These are phyloP conservation scores for Coenobita brevimanus DNA, from an alignment of 1,140 invertebrate species.

Conservation along the genomic window DNA sequence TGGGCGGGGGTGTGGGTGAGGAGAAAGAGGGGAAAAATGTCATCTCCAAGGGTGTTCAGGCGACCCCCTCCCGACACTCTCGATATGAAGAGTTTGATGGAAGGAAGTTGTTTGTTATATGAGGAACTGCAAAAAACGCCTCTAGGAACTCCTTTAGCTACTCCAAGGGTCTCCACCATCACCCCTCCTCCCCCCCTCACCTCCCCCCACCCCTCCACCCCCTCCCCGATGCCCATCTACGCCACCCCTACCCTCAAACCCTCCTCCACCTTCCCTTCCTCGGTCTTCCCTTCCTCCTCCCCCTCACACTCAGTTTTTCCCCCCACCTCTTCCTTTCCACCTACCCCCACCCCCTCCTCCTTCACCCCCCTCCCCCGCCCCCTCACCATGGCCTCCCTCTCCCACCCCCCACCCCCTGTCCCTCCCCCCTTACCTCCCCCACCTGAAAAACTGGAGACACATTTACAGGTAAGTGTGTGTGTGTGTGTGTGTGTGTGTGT, in stretches of 20 bases:
- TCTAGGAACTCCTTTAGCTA: not conserved
- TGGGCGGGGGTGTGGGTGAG: slow-evolving; percentile 57
- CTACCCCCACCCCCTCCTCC: slow-evolving; percentile 14
- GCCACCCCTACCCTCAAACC: slow-evolving; percentile 25
- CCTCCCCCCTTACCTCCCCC: too few species aligned
- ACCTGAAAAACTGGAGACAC: slow-evolving; percentile 30
- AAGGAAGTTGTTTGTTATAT: slow-evolving; percentile 54
- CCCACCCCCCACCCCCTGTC: too few species aligned
- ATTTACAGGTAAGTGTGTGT: slow-evolving; percentile 26
- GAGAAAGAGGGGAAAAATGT: slow-evolving; percentile 30
- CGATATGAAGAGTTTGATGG: slow-evolving; percentile 63
- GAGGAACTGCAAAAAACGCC: slow-evolving; percentile 54
- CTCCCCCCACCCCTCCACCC: not conserved
- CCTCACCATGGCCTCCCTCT: too few species aligned
- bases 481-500: too few species aligned
- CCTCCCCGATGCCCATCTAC: slow-evolving; percentile 20
- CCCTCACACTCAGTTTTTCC: too few species aligned
- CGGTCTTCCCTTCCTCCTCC: slow-evolving; percentile 29
- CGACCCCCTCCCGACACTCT: slow-evolving; percentile 55
- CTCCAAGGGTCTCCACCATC: not conserved
- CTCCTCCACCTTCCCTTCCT: slow-evolving; percentile 30
- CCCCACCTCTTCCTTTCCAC: not conserved
- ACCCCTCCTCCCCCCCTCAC: not conserved
- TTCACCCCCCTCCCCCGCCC: too few species aligned
- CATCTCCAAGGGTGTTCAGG: slow-evolving; percentile 52